These are phyloP conservation scores for Nemapogon koenigi DNA, from an alignment of 2,888 invertebrate species.

Conservation along the genomic window DNA sequence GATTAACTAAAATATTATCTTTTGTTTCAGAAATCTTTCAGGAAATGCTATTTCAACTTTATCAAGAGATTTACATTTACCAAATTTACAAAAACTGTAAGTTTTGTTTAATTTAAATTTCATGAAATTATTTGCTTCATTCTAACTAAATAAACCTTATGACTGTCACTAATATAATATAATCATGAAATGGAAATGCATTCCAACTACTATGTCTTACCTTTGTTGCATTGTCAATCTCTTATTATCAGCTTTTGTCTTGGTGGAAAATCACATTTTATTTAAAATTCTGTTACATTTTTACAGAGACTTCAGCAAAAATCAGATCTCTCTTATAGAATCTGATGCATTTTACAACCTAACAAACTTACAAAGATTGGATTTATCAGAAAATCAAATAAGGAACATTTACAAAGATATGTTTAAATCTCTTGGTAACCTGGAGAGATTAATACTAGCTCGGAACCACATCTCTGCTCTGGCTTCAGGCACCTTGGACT, in stretches of 20 bases:
- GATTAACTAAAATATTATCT: constrained; percentile 13
- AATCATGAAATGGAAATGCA: too few relatives aligned
- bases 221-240: too few relatives aligned
- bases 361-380: constrained; percentile 72
- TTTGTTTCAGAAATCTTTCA: constrained; percentile 68
- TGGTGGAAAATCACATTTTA: too few relatives aligned
- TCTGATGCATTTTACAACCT: constrained; percentile 78
- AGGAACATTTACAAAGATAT: constrained; percentile 71
- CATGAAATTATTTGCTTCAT: too few relatives aligned
- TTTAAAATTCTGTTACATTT: too few relatives aligned
- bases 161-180: too few relatives aligned
- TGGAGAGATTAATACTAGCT: constrained; percentile 74
- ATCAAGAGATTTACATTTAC: constrained; percentile 68
- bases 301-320: constrained; percentile 80
- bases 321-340: constrained; percentile 76
- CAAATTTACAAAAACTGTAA: constrained; percentile 75
- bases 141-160: too few relatives aligned
- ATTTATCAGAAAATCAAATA: constrained; percentile 75
- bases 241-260: too few relatives aligned
- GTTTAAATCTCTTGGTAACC: constrained; percentile 71
- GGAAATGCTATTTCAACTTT: constrained; percentile 68
- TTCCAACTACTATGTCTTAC: too few relatives aligned
- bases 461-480: constrained; percentile 77
- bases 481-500: constrained; percentile 73
- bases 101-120: constrained; percentile 26